A percentile compares a stretch with the other conserved stretches of the same genome.
Conservation (phyloP, 2,888 invertebrate species). For the Diloba caeruleocephala region DNA sequence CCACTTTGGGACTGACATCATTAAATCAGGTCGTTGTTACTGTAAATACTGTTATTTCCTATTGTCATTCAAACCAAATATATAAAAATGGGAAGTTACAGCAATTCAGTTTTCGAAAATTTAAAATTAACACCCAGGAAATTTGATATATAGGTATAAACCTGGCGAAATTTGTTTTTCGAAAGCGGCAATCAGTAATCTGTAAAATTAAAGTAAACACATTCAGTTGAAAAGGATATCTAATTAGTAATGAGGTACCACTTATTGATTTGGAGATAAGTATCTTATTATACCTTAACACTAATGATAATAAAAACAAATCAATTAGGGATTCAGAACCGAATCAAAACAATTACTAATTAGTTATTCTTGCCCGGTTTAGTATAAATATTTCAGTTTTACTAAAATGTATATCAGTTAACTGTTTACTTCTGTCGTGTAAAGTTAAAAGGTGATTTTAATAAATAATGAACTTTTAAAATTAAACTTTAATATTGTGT, state of each 20-base stretch:
- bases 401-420: conserved; percentile 29
- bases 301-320: conserved; percentile 36
- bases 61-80: too few species aligned
- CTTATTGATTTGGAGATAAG: conserved; percentile 1
- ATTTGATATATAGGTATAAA: too few species aligned
- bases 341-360: conserved; percentile 21
- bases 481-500: neutral
- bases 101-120: too few species aligned
- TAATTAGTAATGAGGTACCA: conserved; percentile 2
- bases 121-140: too few species aligned
- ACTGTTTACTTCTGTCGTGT: conserved; percentile 2
- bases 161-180: too few species aligned
- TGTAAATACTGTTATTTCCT: too few species aligned
- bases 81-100: too few species aligned
- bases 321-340: conserved; percentile 11
- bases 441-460: conserved; percentile 7
- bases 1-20: too few species aligned
- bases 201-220: too few species aligned
- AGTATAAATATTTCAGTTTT: conserved; percentile 37
- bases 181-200: too few species aligned
- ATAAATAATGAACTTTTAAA: neutral
- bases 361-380: conserved; percentile 17
- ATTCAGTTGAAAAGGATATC: neutral
- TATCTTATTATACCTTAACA: neutral
- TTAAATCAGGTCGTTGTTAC: too few species aligned